Evolutionary conservation across 2,888 invertebrate species (phyloP).

Genomic region (Drosophila atripex): DNA sequence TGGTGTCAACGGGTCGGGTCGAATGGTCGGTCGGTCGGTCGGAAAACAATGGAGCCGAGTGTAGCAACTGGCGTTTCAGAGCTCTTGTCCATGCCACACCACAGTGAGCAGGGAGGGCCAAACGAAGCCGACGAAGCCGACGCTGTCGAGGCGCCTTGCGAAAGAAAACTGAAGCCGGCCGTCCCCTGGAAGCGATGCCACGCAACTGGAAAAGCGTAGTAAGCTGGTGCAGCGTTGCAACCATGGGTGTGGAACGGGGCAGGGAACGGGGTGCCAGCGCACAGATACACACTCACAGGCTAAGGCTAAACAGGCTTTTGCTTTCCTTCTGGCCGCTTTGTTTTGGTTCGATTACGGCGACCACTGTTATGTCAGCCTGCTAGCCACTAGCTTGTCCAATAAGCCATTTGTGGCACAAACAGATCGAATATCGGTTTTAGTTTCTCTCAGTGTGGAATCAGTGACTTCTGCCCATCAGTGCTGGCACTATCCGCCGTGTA

Average conservation of each 20-base stretch:
- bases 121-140: background rate
- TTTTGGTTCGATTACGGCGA: slow-evolving; percentile 20
- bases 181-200: slow-evolving; percentile 67
- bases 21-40: background rate
- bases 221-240: slow-evolving; percentile 58
- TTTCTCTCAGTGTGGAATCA: background rate
- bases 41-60: background rate
- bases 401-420: background rate
- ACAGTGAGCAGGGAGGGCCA: background rate
- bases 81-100: slow-evolving; percentile 10
- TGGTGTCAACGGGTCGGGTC: slow-evolving; percentile 6
- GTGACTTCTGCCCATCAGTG: background rate
- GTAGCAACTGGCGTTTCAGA: slow-evolving; percentile 4
- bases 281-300: background rate
- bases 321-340: slow-evolving; percentile 3
- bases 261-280: slow-evolving; percentile 46
- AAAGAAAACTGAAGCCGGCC: slow-evolving; percentile 56
- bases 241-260: background rate
- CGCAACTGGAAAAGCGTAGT: slow-evolving; percentile 70
- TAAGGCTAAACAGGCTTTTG: slow-evolving; percentile 1
- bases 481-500: background rate
- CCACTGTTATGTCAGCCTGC: slow-evolving; percentile 30
- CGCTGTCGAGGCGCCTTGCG: slow-evolving; percentile 38
- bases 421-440: background rate
- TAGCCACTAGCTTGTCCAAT: slow-evolving; percentile 25